Percentiles rank a stretch among this genome's conserved stretches.
Evolutionary conservation across 92 coral and sea anemone genomes (phyloP).

Genomic region (Palythoa caribaeorum): DNA sequence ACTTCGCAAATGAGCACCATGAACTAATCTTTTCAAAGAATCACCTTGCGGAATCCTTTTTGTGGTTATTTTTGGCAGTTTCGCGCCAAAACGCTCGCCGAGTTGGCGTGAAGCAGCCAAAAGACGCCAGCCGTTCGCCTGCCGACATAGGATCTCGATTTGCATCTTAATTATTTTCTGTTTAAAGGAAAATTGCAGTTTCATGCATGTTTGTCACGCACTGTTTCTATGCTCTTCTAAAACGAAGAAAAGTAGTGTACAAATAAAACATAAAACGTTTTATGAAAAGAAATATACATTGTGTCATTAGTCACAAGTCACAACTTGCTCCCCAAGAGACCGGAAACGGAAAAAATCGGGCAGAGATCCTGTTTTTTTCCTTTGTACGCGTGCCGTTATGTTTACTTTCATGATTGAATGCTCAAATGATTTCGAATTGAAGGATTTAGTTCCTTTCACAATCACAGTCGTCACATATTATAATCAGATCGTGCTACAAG

Average conservation of each 20-base stretch:
- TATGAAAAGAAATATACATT: background rate
- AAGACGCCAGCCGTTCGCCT: conserved; percentile 5
- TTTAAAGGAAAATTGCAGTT: conserved; percentile 5
- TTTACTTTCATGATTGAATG: conserved; percentile 12
- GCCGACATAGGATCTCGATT: conserved; percentile 7
- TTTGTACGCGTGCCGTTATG: conserved; percentile 49
- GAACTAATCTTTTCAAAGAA: background rate
- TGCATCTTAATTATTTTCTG: background rate
- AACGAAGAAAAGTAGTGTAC: conserved; percentile 34
- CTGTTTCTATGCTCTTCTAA: conserved; percentile 26
- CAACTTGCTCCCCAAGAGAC: background rate
- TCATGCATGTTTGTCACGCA: conserved; percentile 21
- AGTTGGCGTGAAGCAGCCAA: conserved; percentile 17
- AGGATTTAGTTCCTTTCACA: conserved; percentile 34
- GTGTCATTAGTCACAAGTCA: background rate
- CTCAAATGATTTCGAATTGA: conserved; percentile 25
- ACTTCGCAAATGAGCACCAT: background rate
- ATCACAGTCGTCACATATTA: background rate
- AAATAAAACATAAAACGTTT: background rate
- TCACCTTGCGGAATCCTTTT: background rate
- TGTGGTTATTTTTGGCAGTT: conserved; percentile 11
- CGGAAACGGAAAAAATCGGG: conserved; percentile 32
- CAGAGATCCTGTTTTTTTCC: conserved; percentile 29
- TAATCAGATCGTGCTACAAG: background rate
- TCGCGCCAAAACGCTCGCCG: conserved; percentile 50